These are phyloP conservation scores for Mustelus asterias DNA, from an alignment of 2,113 vertebrate species.

Conservation along the genomic window DNA sequence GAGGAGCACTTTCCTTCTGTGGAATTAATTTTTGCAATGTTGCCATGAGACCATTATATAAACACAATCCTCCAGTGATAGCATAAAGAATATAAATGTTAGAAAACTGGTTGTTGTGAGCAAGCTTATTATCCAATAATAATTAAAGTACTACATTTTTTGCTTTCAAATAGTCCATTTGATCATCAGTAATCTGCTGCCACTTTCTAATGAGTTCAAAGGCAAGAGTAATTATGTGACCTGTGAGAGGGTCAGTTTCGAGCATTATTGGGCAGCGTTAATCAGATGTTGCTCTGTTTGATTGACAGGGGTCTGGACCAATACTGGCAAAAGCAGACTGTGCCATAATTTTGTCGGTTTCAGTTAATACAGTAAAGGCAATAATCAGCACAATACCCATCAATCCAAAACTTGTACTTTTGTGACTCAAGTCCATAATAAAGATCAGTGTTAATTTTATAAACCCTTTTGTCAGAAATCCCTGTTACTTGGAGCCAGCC, in stretches of 20 bases:
- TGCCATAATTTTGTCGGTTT: neutral
- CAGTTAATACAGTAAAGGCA: neutral
- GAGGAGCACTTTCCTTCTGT: neutral
- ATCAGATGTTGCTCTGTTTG: neutral
- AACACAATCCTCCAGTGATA: neutral
- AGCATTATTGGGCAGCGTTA: neutral
- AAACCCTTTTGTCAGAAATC: neutral
- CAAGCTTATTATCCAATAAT: neutral
- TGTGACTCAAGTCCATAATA: slow-evolving; percentile 2
- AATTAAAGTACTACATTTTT: neutral
- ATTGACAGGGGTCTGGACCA: neutral
- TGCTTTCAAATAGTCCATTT: slow-evolving; percentile 14
- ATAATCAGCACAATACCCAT: neutral
- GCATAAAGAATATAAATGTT: neutral
- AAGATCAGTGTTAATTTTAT: neutral
- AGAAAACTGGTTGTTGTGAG: neutral
- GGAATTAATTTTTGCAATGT: neutral
- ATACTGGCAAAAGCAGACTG: neutral
- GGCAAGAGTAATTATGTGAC: neutral
- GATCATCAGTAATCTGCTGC: neutral
- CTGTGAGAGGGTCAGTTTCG: neutral
- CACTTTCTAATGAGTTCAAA: neutral
- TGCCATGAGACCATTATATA: neutral
- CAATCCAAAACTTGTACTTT: neutral
- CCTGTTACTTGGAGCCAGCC: neutral